phyloP scores from a whole-genome alignment of 2,888 invertebrate species.

The Tetragonisca angustula region DNA sequence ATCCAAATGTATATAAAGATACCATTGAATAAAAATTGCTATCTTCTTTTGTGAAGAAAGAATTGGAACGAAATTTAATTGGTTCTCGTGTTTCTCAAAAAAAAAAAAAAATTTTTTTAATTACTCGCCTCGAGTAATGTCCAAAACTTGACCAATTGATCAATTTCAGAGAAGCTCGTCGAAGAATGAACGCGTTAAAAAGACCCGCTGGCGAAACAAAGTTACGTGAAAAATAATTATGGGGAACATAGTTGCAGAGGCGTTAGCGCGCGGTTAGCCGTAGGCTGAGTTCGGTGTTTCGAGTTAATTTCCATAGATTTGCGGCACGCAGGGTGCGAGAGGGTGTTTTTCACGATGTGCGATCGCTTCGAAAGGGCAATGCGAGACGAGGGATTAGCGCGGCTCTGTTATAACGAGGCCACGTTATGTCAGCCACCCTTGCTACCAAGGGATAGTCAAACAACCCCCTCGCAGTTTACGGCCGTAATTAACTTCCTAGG shows the following conservation, averaged over 20 bases:
- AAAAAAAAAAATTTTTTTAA: neutral
- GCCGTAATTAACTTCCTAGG: conserved; percentile 78
- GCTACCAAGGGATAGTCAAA: conserved; percentile 73
- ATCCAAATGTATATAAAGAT: too few species aligned
- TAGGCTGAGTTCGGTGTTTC: conserved; percentile 7
- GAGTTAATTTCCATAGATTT: conserved; percentile 54
- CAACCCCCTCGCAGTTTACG: conserved; percentile 76
- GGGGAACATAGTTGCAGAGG: neutral
- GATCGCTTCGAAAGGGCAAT: conserved; percentile 63
- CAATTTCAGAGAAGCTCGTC: neutral
- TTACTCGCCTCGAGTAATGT: neutral
- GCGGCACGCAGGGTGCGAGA: neutral
- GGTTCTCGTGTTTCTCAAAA: neutral
- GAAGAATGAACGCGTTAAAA: neutral
- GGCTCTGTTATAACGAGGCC: conserved; percentile 68
- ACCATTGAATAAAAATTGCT: too few species aligned
- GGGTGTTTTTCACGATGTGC: conserved; percentile 51
- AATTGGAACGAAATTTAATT: too few species aligned
- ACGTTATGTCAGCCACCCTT: conserved; percentile 74
- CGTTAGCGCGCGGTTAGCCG: conserved; percentile 4
- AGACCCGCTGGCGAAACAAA: neutral
- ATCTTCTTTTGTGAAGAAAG: too few species aligned
- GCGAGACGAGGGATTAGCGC: conserved; percentile 40
- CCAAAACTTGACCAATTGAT: neutral
- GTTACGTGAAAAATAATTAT: neutral